phyloP scores from a whole-genome alignment of 2,888 invertebrate species.

The Venusia cambrica region DNA sequence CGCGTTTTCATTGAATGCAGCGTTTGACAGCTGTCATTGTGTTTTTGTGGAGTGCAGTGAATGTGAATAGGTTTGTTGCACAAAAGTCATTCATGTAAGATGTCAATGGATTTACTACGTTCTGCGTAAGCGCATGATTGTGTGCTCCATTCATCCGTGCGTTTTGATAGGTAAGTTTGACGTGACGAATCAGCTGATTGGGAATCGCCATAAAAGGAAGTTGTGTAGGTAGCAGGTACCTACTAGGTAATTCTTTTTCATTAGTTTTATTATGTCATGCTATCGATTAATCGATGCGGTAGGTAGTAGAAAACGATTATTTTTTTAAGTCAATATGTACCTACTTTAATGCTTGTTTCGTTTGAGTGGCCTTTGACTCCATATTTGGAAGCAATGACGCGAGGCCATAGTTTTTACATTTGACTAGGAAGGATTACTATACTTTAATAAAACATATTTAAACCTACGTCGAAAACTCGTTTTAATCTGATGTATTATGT shows the following conservation, averaged over 20 bases:
- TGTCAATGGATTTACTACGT: slow-evolving; percentile 66
- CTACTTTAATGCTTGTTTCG: slow-evolving; percentile 5
- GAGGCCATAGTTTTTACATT: slow-evolving; percentile 16
- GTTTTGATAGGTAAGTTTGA: slow-evolving; percentile 57
- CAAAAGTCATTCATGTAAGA: slow-evolving; percentile 53
- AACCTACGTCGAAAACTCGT: no score
- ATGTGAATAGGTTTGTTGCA: slow-evolving; percentile 31
- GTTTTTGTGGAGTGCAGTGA: slow-evolving; percentile 28
- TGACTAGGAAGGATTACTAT: slow-evolving; percentile 10
- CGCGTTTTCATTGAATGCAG: slow-evolving; percentile 16
- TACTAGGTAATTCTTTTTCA: slow-evolving; percentile 12
- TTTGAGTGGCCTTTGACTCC: slow-evolving; percentile 14
- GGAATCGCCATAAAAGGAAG: slow-evolving; percentile 14
- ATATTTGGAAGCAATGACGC: slow-evolving; percentile 19
- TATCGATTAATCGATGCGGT: no score
- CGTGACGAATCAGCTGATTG: slow-evolving; percentile 46
- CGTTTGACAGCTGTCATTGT: slow-evolving; percentile 19
- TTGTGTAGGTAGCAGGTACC: no score
- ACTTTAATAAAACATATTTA: no score
- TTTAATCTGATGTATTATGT: no score
- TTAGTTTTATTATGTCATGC: slow-evolving; percentile 6
- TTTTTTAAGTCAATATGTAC: slow-evolving; percentile 4
- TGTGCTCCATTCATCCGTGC: slow-evolving; percentile 51
- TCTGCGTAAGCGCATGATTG: slow-evolving; percentile 55
- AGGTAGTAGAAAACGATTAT: no score